phyloP scores from a whole-genome alignment of 2,888 invertebrate species.

The Drosophila conformis region DNA sequence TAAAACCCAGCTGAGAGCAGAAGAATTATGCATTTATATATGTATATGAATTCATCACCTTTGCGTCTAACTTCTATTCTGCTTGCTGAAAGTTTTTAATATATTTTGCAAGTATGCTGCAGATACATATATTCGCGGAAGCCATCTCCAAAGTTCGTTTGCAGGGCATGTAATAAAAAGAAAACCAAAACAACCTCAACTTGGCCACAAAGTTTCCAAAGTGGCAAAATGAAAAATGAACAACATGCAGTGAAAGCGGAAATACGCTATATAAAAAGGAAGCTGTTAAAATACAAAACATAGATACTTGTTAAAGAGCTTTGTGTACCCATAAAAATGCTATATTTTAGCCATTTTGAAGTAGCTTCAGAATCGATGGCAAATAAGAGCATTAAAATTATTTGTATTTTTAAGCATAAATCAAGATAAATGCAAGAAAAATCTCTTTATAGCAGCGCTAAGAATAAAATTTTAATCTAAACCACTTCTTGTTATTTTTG shows the following conservation, averaged over 20 bases:
- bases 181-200: conserved; percentile 42
- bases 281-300: conserved; percentile 6
- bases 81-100: conserved; percentile 49
- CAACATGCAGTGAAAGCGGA: conserved; percentile 2
- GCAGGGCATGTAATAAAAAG: conserved; percentile 41
- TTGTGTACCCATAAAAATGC: background rate
- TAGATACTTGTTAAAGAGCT: background rate
- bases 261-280: conserved; percentile 16
- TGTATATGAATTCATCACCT: conserved; percentile 25
- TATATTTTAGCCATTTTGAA: background rate
- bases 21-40: conserved; percentile 15
- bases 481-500: rapidly evolving
- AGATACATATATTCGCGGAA: conserved; percentile 19
- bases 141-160: conserved; percentile 18
- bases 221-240: conserved; percentile 23
- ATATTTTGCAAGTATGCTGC: conserved; percentile 33
- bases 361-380: background rate
- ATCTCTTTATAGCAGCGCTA: background rate
- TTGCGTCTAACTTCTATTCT: background rate
- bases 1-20: conserved; percentile 33
- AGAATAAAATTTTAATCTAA: background rate
- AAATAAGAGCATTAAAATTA: background rate
- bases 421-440: background rate
- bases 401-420: background rate
- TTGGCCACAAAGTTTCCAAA: conserved; percentile 52